Conservation (phyloP, 2,113 vertebrate genomes). For the Psophia crepitans region DNA sequence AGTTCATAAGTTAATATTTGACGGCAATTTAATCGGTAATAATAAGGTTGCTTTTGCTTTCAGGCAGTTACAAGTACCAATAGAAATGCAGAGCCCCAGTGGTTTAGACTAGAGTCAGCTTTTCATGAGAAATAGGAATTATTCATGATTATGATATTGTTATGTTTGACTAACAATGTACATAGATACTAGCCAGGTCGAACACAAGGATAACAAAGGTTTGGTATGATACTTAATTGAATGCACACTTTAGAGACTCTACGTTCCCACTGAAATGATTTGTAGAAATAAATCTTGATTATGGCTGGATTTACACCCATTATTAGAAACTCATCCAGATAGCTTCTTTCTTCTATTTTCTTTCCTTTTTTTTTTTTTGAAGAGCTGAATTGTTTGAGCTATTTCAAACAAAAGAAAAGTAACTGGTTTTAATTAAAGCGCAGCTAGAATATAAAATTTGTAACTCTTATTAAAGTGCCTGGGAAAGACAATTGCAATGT, state of each 20-base stretch:
- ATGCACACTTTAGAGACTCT: conserved; percentile 10
- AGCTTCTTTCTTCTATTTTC: conserved; percentile 20
- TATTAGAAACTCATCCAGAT: conserved; percentile 9
- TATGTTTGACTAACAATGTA: conserved; percentile 16
- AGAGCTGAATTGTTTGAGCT: conserved; percentile 8
- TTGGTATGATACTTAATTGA: conserved; percentile 24
- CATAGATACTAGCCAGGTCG: conserved; percentile 25
- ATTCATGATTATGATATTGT: conserved; percentile 13
- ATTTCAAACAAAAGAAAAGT: conserved; percentile 52
- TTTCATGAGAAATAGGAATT: conserved; percentile 45
- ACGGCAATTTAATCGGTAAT: conserved; percentile 9
- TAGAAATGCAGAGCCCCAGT: not conserved
- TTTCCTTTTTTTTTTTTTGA: not conserved
- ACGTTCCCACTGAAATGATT: conserved; percentile 24
- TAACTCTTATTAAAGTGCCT: not conserved
- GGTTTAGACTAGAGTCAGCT: not conserved
- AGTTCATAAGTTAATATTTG: conserved; percentile 11
- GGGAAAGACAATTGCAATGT: not conserved
- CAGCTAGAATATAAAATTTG: conserved; percentile 18
- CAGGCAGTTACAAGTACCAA: not conserved
- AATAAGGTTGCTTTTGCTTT: conserved; percentile 27
- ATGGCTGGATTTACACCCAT: not conserved
- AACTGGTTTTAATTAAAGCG: conserved; percentile 50
- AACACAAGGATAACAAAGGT: conserved; percentile 37
- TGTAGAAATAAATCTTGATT: conserved; percentile 46